These are phyloP conservation scores for Lucinisca nassula DNA, from an alignment of 2,888 invertebrate genomes.

Conservation along the genomic window DNA sequence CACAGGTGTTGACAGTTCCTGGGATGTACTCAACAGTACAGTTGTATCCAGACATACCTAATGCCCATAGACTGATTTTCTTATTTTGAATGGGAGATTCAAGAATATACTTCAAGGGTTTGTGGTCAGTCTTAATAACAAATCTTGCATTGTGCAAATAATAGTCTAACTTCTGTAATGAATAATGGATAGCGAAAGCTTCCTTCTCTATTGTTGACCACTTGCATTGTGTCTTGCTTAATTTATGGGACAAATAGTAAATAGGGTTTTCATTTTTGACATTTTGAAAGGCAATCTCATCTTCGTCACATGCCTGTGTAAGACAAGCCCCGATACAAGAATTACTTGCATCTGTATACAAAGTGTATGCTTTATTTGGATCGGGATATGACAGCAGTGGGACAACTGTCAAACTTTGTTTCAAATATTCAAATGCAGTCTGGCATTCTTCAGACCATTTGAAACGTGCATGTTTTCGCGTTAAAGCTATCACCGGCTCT, in stretches of 20 bases:
- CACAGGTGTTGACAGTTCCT: slow-evolving; percentile 27
- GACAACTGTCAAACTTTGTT: too few species aligned
- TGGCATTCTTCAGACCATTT: not conserved
- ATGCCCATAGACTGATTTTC: slow-evolving; percentile 57
- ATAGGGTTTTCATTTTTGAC: slow-evolving; percentile 24
- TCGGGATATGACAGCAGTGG: too few species aligned
- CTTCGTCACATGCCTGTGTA: slow-evolving; percentile 8
- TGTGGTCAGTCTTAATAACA: slow-evolving; percentile 44
- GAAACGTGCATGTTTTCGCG: slow-evolving; percentile 23
- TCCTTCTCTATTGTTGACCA: slow-evolving; percentile 14
- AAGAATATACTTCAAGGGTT: slow-evolving; percentile 45
- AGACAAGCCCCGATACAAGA: slow-evolving; percentile 25
- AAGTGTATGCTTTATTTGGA: slow-evolving; percentile 8
- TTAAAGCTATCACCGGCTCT: slow-evolving; percentile 41
- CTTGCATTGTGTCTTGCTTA: slow-evolving; percentile 7
- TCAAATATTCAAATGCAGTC: too few species aligned
- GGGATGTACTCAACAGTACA: slow-evolving; percentile 49
- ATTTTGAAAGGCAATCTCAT: not conserved
- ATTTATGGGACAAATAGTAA: slow-evolving; percentile 4
- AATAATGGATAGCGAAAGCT: slow-evolving; percentile 19
- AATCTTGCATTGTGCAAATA: too few species aligned
- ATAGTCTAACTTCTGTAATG: slow-evolving; percentile 34
- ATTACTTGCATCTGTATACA: slow-evolving; percentile 30
- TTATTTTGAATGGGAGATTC: slow-evolving; percentile 57
- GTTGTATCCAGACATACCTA: slow-evolving; percentile 46